phyloP scores from a whole-genome alignment of 23 tunicate genomes.

The Ciona savignyi region DNA sequence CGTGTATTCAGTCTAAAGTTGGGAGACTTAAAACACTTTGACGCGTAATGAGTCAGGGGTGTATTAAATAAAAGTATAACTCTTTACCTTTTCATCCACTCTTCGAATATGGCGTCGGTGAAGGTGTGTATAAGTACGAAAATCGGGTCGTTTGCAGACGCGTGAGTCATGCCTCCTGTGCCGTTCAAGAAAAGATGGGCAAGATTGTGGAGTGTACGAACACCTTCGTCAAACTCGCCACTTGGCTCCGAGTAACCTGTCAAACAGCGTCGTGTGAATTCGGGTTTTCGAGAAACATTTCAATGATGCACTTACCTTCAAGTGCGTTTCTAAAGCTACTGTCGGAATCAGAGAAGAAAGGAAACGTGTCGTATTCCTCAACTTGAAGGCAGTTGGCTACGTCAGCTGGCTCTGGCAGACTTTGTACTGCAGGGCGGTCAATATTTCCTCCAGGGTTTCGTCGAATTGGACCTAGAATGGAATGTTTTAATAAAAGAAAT shows the following conservation, averaged over 20 bases:
- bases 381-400: constrained; percentile 38
- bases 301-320: constrained; percentile 19
- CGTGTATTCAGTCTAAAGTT: no score
- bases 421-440: constrained; percentile 48
- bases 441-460: constrained; percentile 57
- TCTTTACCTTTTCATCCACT: constrained; percentile 85
- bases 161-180: constrained; percentile 83
- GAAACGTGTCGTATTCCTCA: constrained; percentile 29
- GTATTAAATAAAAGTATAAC: no score
- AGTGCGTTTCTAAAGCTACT: constrained; percentile 49
- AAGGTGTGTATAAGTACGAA: constrained; percentile 74
- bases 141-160: constrained; percentile 83
- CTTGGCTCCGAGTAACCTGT: constrained; percentile 58
- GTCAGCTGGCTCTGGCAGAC: constrained; percentile 30
- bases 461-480: constrained; percentile 19
- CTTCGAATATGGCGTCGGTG: constrained; percentile 88
- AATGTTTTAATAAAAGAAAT: neutral
- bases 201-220: constrained; percentile 66
- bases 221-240: constrained; percentile 76
- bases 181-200: constrained; percentile 89
- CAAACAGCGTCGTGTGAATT: neutral
- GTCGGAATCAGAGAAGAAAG: constrained; percentile 46
- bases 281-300: neutral
- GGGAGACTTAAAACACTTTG: no score
- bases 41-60: no score